Evolutionary conservation across 2,797 vertebrate genomes (phyloP).

Genomic region (Babyrousa celebensis): DNA sequence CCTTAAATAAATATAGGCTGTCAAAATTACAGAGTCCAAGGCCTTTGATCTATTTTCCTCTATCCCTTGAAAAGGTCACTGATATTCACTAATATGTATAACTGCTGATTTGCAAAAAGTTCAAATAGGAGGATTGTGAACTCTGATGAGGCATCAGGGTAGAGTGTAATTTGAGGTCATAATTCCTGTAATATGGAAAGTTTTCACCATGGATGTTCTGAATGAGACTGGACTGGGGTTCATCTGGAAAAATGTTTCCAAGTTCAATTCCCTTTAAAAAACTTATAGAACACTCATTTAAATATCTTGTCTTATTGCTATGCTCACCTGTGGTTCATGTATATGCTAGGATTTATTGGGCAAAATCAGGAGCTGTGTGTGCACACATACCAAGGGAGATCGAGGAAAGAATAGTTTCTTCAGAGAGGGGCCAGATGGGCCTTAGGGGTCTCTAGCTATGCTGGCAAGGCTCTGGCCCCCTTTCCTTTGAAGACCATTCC

Average conservation of each 20-base stretch:
- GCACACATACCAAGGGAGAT: not conserved
- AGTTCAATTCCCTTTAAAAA: not conserved
- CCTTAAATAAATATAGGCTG: not conserved
- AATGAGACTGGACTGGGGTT: not conserved
- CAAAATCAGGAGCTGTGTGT: not conserved
- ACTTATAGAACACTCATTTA: not conserved
- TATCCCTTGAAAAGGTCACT: not conserved
- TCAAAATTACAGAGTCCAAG: not conserved
- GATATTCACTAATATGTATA: not conserved
- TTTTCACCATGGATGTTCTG: not conserved
- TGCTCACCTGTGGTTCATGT: not conserved
- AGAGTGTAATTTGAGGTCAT: not conserved
- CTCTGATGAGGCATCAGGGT: not conserved
- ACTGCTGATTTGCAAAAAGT: not conserved
- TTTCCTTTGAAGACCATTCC: not conserved
- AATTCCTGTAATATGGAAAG: not conserved
- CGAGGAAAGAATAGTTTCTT: not conserved
- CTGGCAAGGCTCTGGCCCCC: not conserved
- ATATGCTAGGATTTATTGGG: not conserved
- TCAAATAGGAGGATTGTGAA: not conserved
- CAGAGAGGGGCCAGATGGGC: not conserved
- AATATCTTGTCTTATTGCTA: not conserved
- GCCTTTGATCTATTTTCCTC: not conserved
- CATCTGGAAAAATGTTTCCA: not conserved
- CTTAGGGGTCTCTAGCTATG: not conserved